A percentile compares a stretch with the other conserved stretches of the same genome.
phyloP scores from a whole-genome alignment of 2,888 invertebrate genomes.

The Cephus pulcher region DNA sequence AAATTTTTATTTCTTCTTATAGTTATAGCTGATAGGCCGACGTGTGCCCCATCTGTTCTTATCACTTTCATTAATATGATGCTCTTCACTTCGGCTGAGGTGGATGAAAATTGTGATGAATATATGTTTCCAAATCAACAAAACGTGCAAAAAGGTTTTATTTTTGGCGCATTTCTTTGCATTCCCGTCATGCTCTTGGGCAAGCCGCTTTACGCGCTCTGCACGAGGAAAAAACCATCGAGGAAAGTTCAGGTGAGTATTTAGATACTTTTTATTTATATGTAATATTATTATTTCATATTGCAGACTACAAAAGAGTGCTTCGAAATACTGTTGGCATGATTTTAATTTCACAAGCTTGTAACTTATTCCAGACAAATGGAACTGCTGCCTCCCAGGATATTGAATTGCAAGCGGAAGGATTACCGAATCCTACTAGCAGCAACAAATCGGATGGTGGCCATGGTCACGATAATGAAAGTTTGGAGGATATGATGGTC shows the following conservation, averaged over 20 bases:
- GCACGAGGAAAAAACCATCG: constrained; percentile 39
- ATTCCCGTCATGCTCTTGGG: constrained; percentile 83
- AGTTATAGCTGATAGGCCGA: constrained; percentile 67
- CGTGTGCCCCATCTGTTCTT: constrained; percentile 82
- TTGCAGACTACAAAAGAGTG: not conserved
- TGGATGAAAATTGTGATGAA: constrained; percentile 67
- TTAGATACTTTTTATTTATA: constrained; percentile 43
- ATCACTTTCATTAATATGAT: constrained; percentile 87
- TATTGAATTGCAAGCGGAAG: constrained; percentile 71
- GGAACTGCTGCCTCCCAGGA: constrained; percentile 66
- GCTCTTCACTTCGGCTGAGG: constrained; percentile 68
- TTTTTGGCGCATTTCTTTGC: constrained; percentile 76
- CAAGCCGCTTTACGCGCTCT: constrained; percentile 76
- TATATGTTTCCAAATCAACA: constrained; percentile 74
- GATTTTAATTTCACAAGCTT: not conserved
- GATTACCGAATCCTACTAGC: constrained; percentile 68
- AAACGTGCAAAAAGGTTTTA: constrained; percentile 73
- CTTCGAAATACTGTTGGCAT: not conserved
- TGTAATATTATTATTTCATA: not conserved
- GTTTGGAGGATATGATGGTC: constrained; percentile 88
- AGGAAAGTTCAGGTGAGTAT: constrained; percentile 64
- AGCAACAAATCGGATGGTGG: constrained; percentile 65
- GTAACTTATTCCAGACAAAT: constrained; percentile 39
- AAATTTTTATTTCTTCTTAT: constrained; percentile 29
- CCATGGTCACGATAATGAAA: constrained; percentile 53